Evolutionary conservation across 2,797 vertebrate species (phyloP).

Genomic region (Tauraco hartlaubi): DNA sequence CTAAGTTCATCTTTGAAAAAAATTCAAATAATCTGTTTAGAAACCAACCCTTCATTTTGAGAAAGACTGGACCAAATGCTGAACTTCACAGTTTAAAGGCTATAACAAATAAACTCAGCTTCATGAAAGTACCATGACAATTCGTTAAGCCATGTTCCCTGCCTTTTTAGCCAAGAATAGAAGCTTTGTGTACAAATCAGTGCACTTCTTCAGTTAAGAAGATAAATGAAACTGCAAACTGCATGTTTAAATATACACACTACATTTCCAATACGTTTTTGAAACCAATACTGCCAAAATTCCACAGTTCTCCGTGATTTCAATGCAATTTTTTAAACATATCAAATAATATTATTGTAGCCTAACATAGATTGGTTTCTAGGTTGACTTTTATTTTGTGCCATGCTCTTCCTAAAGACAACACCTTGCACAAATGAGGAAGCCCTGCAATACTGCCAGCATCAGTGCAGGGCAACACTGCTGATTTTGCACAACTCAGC

Average conservation of each 20-base stretch:
- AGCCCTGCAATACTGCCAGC: neutral
- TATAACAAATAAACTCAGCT: neutral
- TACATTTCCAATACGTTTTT: neutral
- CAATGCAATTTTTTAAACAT: accelerated
- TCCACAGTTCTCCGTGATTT: neutral
- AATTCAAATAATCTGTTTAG: neutral
- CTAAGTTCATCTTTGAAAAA: neutral
- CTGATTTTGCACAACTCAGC: neutral
- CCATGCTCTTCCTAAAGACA: neutral
- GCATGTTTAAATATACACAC: accelerated
- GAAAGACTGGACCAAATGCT: neutral
- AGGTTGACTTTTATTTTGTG: neutral
- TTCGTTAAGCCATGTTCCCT: neutral
- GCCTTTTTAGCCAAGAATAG: neutral
- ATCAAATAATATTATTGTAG: accelerated
- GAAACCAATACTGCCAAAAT: neutral
- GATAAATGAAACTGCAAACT: neutral
- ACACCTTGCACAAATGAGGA: neutral
- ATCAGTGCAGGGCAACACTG: neutral
- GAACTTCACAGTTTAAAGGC: neutral
- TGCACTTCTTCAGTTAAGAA: neutral
- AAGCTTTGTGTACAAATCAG: neutral
- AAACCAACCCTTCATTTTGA: neutral
- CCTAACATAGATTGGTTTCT: neutral
- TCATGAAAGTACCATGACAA: neutral